These are phyloP conservation scores for Petrocephalus sullivani DNA, from an alignment of 2,797 vertebrate species.

Conservation along the genomic window DNA sequence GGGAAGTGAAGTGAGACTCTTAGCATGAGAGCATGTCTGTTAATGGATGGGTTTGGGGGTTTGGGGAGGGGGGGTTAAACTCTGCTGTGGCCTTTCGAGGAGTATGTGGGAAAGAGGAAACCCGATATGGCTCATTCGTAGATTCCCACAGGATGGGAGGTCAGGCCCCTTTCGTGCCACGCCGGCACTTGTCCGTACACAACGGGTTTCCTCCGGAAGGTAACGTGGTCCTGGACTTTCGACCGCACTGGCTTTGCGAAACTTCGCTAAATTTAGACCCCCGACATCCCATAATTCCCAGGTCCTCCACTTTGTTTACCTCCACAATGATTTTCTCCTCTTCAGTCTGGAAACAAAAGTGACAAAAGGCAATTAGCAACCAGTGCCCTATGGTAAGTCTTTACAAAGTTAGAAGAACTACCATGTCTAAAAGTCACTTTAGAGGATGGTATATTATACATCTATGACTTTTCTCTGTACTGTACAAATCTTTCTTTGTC, in stretches of 20 bases:
- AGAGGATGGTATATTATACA: not conserved
- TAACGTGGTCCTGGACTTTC: not conserved
- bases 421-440: not conserved
- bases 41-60: not conserved
- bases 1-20: slow-evolving; percentile 40
- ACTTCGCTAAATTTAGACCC: not conserved
- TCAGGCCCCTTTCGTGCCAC: not conserved
- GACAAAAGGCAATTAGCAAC: not conserved
- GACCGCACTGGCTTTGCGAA: not conserved
- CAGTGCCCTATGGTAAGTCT: not conserved
- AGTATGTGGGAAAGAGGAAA: not conserved
- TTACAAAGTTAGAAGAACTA: not conserved
- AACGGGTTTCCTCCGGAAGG: not conserved
- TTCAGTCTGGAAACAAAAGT: slow-evolving; percentile 46
- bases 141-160: not conserved
- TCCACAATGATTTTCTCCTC: slow-evolving; percentile 51
- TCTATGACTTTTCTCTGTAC: not conserved
- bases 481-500: not conserved
- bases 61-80: not conserved
- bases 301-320: slow-evolving; percentile 32
- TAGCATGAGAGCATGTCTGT: slow-evolving; percentile 26
- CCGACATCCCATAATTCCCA: not conserved
- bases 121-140: not conserved
- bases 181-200: not conserved
- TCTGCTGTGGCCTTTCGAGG: not conserved